Percentiles rank a stretch among this genome's conserved stretches.
Evolutionary conservation across 1,140 invertebrate species (phyloP).

Genomic region (Odontomachus brunneus): DNA sequence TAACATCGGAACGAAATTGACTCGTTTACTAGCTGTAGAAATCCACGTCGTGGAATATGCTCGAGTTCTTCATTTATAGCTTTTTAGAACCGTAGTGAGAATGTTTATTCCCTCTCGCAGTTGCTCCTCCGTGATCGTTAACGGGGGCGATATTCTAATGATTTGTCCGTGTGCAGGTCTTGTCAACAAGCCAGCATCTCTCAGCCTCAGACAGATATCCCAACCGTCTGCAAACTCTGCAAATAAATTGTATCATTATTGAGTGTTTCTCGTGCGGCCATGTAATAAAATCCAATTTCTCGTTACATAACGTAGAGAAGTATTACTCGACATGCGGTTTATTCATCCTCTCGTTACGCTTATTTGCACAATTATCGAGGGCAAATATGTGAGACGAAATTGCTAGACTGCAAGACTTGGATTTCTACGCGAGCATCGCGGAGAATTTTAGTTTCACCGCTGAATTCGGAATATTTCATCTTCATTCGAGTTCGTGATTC

Average conservation of each 20-base stretch:
- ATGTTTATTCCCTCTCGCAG: constrained; percentile 88
- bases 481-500: neutral
- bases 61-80: constrained; percentile 43
- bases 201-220: constrained; percentile 90
- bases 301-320: constrained; percentile 1
- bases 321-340: neutral
- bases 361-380: constrained; percentile 4
- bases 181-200: constrained; percentile 90
- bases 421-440: too few relatives aligned
- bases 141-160: constrained; percentile 91
- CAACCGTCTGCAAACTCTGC: constrained; percentile 88
- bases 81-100: constrained; percentile 56
- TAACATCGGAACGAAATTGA: constrained; percentile 6
- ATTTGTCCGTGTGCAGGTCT: constrained; percentile 93
- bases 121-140: constrained; percentile 89
- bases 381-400: neutral
- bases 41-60: constrained; percentile 11
- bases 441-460: too few relatives aligned
- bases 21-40: neutral
- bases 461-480: constrained; percentile 35
- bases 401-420: neutral
- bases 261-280: neutral
- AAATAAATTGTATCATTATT: constrained; percentile 51
- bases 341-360: neutral
- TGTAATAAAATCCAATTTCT: neutral